A percentile compares a stretch with the other conserved stretches of the same genome.
phyloP scores from a whole-genome alignment of 2,797 vertebrate genomes.

The Astyanax mexicanus region DNA sequence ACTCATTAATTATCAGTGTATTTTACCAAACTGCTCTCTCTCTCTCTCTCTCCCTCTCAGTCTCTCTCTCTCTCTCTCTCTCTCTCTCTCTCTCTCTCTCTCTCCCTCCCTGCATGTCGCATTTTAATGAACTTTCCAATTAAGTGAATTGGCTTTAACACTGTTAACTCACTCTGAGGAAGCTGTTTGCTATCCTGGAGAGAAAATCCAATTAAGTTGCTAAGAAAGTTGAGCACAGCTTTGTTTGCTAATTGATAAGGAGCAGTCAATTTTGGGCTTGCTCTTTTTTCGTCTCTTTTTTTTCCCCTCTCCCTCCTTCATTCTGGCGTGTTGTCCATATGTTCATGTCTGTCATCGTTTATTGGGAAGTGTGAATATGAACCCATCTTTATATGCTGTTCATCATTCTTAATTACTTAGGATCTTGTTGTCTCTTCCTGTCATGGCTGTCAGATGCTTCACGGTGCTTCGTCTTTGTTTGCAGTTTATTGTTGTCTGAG shows the following conservation, averaged over 20 bases:
- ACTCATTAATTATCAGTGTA: neutral
- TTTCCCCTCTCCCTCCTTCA: neutral
- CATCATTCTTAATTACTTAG: too few relatives aligned
- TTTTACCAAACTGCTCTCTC: slow-evolving; percentile 13
- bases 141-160: slow-evolving; percentile 54
- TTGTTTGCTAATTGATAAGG: slow-evolving; percentile 50
- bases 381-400: too few relatives aligned
- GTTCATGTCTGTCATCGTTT: neutral
- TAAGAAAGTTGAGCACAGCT: slow-evolving; percentile 29
- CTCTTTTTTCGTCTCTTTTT: neutral
- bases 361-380: too few relatives aligned
- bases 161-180: slow-evolving; percentile 49
- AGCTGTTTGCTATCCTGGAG: slow-evolving; percentile 47
- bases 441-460: too few relatives aligned
- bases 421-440: too few relatives aligned
- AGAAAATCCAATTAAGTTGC: slow-evolving; percentile 55
- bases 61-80: neutral
- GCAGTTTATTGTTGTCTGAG: too few relatives aligned
- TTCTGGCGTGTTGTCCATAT: neutral
- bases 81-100: neutral
- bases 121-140: slow-evolving; percentile 62
- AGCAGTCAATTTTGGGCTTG: slow-evolving; percentile 44
- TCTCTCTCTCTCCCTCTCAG: neutral
- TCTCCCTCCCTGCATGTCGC: neutral
- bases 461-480: too few relatives aligned